Base-by-base conservation (phyloP, 1,140 invertebrate species). In the Probaryconus sp. region DNA sequence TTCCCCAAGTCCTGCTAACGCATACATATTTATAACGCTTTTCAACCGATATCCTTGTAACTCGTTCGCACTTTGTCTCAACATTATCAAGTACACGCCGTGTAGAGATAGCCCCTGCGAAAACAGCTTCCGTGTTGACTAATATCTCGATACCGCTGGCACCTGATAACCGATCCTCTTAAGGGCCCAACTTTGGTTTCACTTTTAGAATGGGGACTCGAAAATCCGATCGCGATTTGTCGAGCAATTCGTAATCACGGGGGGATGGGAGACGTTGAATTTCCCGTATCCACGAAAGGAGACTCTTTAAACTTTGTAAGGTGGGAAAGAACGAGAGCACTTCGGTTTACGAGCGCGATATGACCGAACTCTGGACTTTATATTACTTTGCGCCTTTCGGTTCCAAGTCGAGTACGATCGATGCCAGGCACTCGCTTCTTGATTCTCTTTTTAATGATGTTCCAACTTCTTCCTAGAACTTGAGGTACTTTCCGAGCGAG, bases 11-110 rank as follows among this genome's bases (percentile, higher is more conserved):
- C 18, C 37, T 31, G 18, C 38, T 43, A 16, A 13, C 47, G 37
- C 64, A 61, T 76, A 70, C 58, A 70, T 70, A 70, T 73, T 73
- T 73, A 73, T 73, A 73, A 72, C 69, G 60, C 60, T 72, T 72
- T 72, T 72, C 69, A 65, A 50, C 69, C 47, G 69, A 65, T 72
- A 72, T 72, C 69, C 58, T 56, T 71, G 68, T 71, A 83, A 81
- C 80, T 58, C 74, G 76, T 58, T 79, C 68, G 42, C 68, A 84
- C 80, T 85, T 85, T 85, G 82, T 83, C 58, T 71, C 40, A 50
- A 79, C 79, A 85, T 82, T 86, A 86, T 85, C 83, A 79, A 79
- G 79, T 83, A 85, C 83, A 85, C 58, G 82, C 38, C 68, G 71
- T 65, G 69, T 79, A 79, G 71, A 79, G 83, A 84, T 84, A 85